These are phyloP conservation scores for Alligator sinensis DNA, from an alignment of 2,113 vertebrate species.

Conservation along the genomic window DNA sequence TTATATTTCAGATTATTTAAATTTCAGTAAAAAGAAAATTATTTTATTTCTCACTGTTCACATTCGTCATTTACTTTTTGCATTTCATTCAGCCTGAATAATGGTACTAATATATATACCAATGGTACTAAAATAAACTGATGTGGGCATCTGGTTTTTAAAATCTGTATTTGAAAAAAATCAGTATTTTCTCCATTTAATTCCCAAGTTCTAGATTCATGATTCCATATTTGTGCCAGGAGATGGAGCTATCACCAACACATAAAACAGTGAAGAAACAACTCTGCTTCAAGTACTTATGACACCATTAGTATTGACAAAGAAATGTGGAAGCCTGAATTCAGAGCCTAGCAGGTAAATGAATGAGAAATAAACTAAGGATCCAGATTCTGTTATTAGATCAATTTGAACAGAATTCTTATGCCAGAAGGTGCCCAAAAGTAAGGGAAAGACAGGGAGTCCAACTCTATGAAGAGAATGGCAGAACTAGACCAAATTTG, in stretches of 20 bases:
- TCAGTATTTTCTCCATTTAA: not conserved
- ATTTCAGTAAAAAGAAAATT: too few relatives aligned
- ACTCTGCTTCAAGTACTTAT: not conserved
- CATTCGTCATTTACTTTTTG: too few relatives aligned
- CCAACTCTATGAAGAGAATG: not conserved
- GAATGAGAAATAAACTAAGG: not conserved
- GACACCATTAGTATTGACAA: not conserved
- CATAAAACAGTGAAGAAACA: too few relatives aligned
- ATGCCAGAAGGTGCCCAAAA: not conserved
- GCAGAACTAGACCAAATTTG: not conserved
- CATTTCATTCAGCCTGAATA: too few relatives aligned
- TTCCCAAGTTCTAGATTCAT: not conserved
- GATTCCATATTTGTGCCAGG: not conserved
- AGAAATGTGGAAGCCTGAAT: not conserved
- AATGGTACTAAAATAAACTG: too few relatives aligned
- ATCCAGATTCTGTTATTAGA: not conserved
- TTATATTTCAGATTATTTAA: too few relatives aligned
- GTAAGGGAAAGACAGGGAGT: not conserved
- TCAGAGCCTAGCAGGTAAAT: not conserved
- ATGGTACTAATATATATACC: too few relatives aligned
- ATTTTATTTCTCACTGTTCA: too few relatives aligned
- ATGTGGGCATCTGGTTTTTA: too few relatives aligned
- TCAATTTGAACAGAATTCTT: not conserved
- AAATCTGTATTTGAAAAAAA: too few relatives aligned
- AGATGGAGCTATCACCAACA: too few relatives aligned